Conservation (phyloP, 1,140 invertebrate genomes). For the Drosophila quadrilineata region DNA sequence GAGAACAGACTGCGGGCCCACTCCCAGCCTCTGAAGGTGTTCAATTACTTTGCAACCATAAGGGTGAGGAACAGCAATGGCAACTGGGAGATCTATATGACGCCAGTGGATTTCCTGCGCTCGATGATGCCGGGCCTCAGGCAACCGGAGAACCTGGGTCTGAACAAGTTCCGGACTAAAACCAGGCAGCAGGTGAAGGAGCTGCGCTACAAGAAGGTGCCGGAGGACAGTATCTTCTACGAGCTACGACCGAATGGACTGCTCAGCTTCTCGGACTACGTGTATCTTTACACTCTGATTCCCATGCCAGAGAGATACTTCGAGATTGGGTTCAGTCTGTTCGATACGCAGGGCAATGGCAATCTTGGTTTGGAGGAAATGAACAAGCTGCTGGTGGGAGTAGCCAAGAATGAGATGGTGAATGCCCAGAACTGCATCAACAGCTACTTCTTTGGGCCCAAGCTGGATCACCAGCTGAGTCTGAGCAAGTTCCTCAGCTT, state of each 20-base stretch:
- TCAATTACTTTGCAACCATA: slow-evolving; percentile 56
- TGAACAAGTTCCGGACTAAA: slow-evolving; percentile 26
- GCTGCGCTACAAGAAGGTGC: neutral
- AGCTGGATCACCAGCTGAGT: slow-evolving; percentile 8
- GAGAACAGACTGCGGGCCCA: slow-evolving; percentile 44
- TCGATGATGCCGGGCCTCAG: slow-evolving; percentile 26
- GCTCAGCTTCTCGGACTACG: slow-evolving; percentile 36
- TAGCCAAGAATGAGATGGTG: neutral
- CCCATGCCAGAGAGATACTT: slow-evolving; percentile 36
- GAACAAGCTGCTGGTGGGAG: neutral
- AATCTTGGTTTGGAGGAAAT: slow-evolving; percentile 14
- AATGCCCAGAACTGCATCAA: slow-evolving; percentile 8
- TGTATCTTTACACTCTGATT: slow-evolving; percentile 38
- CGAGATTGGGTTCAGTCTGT: slow-evolving; percentile 28
- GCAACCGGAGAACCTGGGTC: slow-evolving; percentile 30
- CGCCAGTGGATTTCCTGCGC: slow-evolving; percentile 51
- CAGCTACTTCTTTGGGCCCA: slow-evolving; percentile 25
- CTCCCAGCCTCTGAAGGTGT: slow-evolving; percentile 42
- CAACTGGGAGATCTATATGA: slow-evolving; percentile 44
- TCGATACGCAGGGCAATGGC: slow-evolving; percentile 27
- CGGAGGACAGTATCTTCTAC: slow-evolving; percentile 36
- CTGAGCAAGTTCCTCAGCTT: slow-evolving; percentile 29
- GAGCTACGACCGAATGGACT: slow-evolving; percentile 20
- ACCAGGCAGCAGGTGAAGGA: neutral
- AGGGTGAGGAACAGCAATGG: slow-evolving; percentile 24